Conservation (phyloP, 1,140 invertebrate genomes). For the Solen grandis region DNA sequence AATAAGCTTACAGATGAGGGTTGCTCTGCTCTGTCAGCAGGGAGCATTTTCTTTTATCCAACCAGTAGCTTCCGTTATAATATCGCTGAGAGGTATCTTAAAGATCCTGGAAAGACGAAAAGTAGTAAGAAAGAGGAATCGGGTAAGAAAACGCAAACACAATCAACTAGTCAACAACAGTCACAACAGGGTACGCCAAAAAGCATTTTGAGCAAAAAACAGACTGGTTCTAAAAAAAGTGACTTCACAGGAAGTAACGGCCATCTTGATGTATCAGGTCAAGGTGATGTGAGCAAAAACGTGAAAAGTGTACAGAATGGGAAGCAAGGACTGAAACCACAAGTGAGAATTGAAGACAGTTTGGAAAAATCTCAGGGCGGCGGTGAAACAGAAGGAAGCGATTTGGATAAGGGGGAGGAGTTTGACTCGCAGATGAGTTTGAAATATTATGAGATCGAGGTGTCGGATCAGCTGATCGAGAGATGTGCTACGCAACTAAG, state of each 20-base stretch:
- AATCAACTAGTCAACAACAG: constrained; percentile 14
- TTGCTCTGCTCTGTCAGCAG: constrained; percentile 77
- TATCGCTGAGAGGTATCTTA: constrained; percentile 76
- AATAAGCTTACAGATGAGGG: constrained; percentile 80
- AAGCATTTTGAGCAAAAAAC: constrained; percentile 43
- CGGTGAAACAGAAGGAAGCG: background rate
- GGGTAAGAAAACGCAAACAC: background rate
- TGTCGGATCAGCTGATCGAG: constrained; percentile 73
- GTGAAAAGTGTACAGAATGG: constrained; percentile 21
- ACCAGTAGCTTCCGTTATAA: constrained; percentile 75
- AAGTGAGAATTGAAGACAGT: constrained; percentile 45
- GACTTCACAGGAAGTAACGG: background rate
- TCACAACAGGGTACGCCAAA: constrained; percentile 37
- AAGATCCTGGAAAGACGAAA: constrained; percentile 51
- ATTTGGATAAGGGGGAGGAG: constrained; percentile 52
- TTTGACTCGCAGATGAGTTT: constrained; percentile 75
- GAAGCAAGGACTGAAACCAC: constrained; percentile 32
- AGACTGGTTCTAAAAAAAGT: constrained; percentile 18
- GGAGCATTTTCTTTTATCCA: constrained; percentile 78
- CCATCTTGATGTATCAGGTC: background rate
- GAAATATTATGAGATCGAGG: constrained; percentile 73
- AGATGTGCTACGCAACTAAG: constrained; percentile 77
- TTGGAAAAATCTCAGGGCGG: background rate
- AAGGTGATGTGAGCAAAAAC: constrained; percentile 7
- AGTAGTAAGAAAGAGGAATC: constrained; percentile 50